These are phyloP conservation scores for Sthenelais limicola DNA, from an alignment of 2,888 invertebrate species.

Conservation along the genomic window DNA sequence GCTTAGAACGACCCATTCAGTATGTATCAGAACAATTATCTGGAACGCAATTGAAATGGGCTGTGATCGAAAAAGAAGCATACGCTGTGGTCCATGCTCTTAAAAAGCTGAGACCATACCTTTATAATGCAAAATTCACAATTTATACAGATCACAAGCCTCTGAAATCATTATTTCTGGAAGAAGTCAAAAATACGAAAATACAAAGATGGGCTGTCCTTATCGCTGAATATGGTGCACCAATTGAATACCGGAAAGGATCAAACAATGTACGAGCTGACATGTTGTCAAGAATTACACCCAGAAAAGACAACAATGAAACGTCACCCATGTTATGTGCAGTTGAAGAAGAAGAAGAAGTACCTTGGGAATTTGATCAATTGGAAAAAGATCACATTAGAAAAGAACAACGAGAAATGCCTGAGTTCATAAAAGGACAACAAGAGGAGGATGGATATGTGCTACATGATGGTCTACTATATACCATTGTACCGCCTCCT, in stretches of 20 bases:
- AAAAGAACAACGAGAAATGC: constrained; percentile 13
- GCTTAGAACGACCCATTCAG: constrained; percentile 34
- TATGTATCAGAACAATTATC: constrained; percentile 37
- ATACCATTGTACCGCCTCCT: not conserved
- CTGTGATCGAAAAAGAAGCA: constrained; percentile 34
- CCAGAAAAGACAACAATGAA: not conserved
- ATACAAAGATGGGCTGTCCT: constrained; percentile 47
- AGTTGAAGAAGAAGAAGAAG: not conserved
- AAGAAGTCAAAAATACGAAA: constrained; percentile 44
- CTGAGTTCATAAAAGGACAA: not conserved
- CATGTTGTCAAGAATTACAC: constrained; percentile 25
- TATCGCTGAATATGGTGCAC: constrained; percentile 45
- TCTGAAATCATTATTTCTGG: constrained; percentile 36
- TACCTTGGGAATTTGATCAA: not conserved
- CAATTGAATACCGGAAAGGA: constrained; percentile 42
- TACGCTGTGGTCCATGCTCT: constrained; percentile 31
- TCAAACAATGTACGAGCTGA: constrained; percentile 41
- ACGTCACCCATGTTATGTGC: not conserved
- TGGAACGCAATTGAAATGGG: constrained; percentile 22
- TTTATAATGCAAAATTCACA: constrained; percentile 38
- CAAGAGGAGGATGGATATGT: constrained; percentile 6
- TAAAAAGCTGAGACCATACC: constrained; percentile 37
- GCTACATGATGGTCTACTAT: constrained; percentile 12
- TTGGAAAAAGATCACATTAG: not conserved
- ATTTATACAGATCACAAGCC: constrained; percentile 43